Evolutionary conservation across 2,113 vertebrate genomes (phyloP), one percentile per base, ranked within the genome.

Genomic region (Mustelus asterias): DNA sequence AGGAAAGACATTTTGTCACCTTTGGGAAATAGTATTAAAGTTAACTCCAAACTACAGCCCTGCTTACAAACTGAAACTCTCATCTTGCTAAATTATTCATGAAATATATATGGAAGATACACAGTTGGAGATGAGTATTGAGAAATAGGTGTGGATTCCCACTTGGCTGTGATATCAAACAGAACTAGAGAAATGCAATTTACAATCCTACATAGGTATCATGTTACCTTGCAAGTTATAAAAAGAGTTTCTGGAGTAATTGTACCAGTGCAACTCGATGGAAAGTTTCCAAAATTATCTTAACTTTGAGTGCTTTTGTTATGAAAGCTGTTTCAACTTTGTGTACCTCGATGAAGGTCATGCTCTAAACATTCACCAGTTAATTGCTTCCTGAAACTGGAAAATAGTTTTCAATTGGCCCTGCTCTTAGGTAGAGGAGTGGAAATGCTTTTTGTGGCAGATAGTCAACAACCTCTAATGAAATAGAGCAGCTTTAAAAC

Each of bases 281-380:
- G 48, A 58, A 89, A 89, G 24, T 58, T 58, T 29, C 58, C 29
- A 58, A 58, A 89, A 89, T 89, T 29, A 89, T 58, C 24, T 76
- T 76, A 72, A 76, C 72, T 29, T 60, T 89, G 86, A 58, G 3
- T 60, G 24, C 58, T 89, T 89, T 89, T 89, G 48, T 89, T 88
- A 88, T 48, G 86, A 89, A 58, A 60, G 86, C 86, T 89, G 86
- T 60, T 54, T 89, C 86, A 60, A 60, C 26, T 58, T 89, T 89
- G 8, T 89, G 58, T 89, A 89, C 86, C 54, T 89, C 86, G 3
- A 26, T 58, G 86, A 89, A 89, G 86, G 54, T 58, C 22, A 54
- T 89, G 86, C 54, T 89, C 26, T 11, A 58, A 89, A 54, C 26
- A 89, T 89, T 54, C 11, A 48, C 48, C 48, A 89, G 26, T 60